Base-by-base conservation (phyloP, 1,140 invertebrate species). In the Drosophila pallidifrons region DNA sequence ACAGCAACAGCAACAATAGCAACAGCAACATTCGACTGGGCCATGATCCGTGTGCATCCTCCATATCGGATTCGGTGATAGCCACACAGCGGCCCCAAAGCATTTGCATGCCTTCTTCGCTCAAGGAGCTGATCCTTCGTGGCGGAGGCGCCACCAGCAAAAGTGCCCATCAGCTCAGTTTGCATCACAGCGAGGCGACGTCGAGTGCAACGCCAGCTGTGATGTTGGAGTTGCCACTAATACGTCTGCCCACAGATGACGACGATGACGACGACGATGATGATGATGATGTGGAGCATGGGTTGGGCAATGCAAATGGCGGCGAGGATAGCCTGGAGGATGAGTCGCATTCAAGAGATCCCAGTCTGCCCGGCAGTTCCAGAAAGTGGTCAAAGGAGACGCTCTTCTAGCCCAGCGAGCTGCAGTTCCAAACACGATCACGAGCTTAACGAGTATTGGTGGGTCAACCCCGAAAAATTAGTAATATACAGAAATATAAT, bases 361-460 rank as follows among this genome's bases (percentile, higher is more conserved):
- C 92, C 59, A 92, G 92, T 61, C 41, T 92, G 80, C 91, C 92
- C 47, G 90, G 92, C 67, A 79, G 81, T 54, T 75, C 77, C 54
- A 76, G 92, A 60, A 93, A 93, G 77, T 93, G 92, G 92, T 93
- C 92, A 47, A 93, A 92, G 58, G 92, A 93, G 73, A 93, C 92
- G 81, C 80, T 93, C 15, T 93, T 93, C 87, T 93, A 92, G 92
- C 91, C 91, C 91, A 81, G 68, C 71, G 38, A 60, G 63, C 46
- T 65, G 80, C 77, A 83, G 81, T 86, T 58, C 61, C 78, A 75
- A 66, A 68, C 75, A 81, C 76, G 85, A 89, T 74, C 75, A 81
- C 81, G 85, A 89, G 85, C 85, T 89, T 89, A 89, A 77, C 69
- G 52, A 38, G 52, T 55, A 43, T 69, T 61, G 66, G 51, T 49